Base-by-base conservation (phyloP, 2,888 invertebrate species). In the Junonia oenone region DNA sequence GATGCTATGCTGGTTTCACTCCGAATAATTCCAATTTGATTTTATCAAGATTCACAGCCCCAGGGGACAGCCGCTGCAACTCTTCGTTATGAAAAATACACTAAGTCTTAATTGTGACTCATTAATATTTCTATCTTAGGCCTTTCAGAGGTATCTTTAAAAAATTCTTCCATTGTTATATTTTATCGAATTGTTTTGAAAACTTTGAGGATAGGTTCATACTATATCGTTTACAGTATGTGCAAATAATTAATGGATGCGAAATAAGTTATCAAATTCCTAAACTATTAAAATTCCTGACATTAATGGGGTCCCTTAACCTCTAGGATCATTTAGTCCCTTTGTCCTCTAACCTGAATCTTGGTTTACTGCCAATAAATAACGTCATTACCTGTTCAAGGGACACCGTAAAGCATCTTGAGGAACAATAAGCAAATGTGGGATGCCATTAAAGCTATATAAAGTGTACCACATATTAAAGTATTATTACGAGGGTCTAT, bases 371-470 rank as follows among this genome's bases (percentile, higher is more conserved):
- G 76, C 75, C 80, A 66, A 86, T 88, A 86, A 88, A 88, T 87
- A 84, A 86, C 73, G 73, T 75, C 81, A 84, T 87, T 83, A 88
- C 87, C 87, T 88, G 86, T 81, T 79, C 78, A 68, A 63, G 75
- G 78, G 79, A 69, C 71, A 75, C 72, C 75, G 64, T 72, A 69
- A 73, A 78, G 71, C 80, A 78, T 85, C 83, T 85, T 82, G 68
- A 71, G 72, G 81, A 79, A 86, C 86, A 86, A 87, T 83, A 83
- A 76, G 79, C 79, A 80, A 83, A 84, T 83, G 78, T 80, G 76
- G 78, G 77, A 68, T 71, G 72, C 78, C 70, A 81, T 85, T 84
- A 82, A 82, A 79, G 76, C 76, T 80, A 76, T 82, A 83, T 83
- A 73, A 82, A 81, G 75, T 76, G 73, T 73, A 71, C 69, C 75